phyloP scores from a whole-genome alignment of 2,113 vertebrate genomes.

The Atherinomorus stipes region DNA sequence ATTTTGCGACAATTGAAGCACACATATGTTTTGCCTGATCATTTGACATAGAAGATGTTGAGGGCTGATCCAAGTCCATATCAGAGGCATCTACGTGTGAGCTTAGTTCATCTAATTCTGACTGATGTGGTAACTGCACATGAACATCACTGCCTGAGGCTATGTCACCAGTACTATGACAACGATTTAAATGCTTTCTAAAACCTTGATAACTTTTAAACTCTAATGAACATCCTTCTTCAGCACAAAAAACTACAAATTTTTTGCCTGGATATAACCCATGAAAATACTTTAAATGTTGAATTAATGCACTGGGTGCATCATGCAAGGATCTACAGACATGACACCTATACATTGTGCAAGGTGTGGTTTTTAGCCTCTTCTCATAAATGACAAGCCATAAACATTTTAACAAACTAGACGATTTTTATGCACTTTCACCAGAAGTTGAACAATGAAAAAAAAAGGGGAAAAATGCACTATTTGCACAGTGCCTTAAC shows the following conservation, averaged over 20 bases:
- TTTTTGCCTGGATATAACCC: slow-evolving; percentile 14
- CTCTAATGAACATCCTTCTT: slow-evolving; percentile 9
- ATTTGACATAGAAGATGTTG: slow-evolving; percentile 4
- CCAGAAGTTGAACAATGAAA: too few species aligned
- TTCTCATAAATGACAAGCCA: too few species aligned
- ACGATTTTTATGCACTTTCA: too few species aligned
- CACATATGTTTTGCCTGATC: slow-evolving; percentile 18
- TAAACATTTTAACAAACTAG: too few species aligned
- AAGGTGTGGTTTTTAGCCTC: too few species aligned
- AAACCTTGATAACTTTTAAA: slow-evolving; percentile 25
- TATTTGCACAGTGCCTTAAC: too few species aligned
- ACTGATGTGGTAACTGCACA: not conserved
- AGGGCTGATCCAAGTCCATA: not conserved
- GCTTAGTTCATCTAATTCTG: not conserved
- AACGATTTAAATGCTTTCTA: slow-evolving; percentile 11
- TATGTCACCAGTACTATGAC: not conserved
- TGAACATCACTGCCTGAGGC: not conserved
- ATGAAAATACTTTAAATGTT: slow-evolving; percentile 22
- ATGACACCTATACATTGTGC: not conserved
- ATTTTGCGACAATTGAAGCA: too few species aligned
- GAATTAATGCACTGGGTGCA: slow-evolving; percentile 8
- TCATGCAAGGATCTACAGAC: slow-evolving; percentile 3
- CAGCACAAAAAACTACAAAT: slow-evolving; percentile 11
- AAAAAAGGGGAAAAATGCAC: too few species aligned
- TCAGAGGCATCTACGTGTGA: not conserved